A percentile compares a stretch with the other conserved stretches of the same genome.
phyloP scores from a whole-genome alignment of 1,140 invertebrate species.

The Listronotus bonariensis region DNA sequence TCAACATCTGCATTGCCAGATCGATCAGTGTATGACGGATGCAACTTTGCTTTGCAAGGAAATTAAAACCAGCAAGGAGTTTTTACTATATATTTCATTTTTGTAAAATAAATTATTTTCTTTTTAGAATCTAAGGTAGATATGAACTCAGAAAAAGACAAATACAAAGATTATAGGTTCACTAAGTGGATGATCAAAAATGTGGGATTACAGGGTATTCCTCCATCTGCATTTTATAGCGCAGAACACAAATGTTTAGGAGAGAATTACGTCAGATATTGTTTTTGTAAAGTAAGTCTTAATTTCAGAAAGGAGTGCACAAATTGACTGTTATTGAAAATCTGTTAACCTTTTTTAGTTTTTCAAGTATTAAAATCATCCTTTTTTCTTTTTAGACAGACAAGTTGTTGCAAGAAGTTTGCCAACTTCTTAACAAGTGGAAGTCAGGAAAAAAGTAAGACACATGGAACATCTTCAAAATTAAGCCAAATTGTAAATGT shows the following conservation, averaged over 20 bases:
- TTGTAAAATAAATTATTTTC: constrained; percentile 5
- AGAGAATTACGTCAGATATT: constrained; percentile 88
- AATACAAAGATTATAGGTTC: constrained; percentile 87
- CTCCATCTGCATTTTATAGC: constrained; percentile 92
- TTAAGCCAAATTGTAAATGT: too few relatives aligned
- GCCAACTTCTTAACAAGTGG: constrained; percentile 67
- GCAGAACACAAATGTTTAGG: constrained; percentile 79
- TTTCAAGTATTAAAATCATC: too few relatives aligned
- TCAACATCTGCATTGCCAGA: too few relatives aligned
- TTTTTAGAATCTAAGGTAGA: constrained; percentile 64
- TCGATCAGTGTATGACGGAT: too few relatives aligned
- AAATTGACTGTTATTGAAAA: too few relatives aligned
- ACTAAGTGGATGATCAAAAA: constrained; percentile 95
- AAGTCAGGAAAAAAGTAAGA: constrained; percentile 52
- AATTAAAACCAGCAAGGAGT: too few relatives aligned
- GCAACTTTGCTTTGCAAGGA: too few relatives aligned
- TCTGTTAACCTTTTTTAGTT: too few relatives aligned
- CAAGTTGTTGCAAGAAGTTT: constrained; percentile 73
- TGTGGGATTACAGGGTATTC: constrained; percentile 91
- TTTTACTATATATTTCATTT: too few relatives aligned
- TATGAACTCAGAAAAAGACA: constrained; percentile 69
- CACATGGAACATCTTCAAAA: too few relatives aligned
- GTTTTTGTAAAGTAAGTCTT: constrained; percentile 86
- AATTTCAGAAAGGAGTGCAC: neutral
- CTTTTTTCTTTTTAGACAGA: constrained; percentile 54